A percentile compares a stretch with the other conserved stretches of the same genome.
Evolutionary conservation across 1,140 invertebrate genomes (phyloP).

Genomic region (Cydia fagiglandana): DNA sequence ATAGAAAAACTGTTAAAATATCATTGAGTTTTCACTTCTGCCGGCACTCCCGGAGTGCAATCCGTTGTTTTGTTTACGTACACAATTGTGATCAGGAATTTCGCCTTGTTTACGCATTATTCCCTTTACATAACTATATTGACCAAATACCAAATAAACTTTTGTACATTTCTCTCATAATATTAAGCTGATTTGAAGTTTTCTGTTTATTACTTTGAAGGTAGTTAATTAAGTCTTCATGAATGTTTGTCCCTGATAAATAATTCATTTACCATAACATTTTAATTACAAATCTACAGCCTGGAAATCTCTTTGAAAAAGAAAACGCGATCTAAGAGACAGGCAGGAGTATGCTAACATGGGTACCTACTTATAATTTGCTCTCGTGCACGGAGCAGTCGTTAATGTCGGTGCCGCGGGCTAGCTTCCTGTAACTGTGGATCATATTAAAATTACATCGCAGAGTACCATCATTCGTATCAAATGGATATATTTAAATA

Average conservation of each 20-base stretch:
- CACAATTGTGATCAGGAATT: too few species aligned
- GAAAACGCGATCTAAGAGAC: not conserved
- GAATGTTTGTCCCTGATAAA: not conserved
- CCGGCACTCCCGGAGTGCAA: too few species aligned
- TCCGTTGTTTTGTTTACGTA: too few species aligned
- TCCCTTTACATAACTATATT: too few species aligned
- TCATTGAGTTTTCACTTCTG: too few species aligned
- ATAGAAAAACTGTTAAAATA: too few species aligned
- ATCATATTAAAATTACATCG: not conserved
- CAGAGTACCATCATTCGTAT: not conserved
- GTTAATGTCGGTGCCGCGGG: constrained; percentile 21
- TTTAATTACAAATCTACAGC: not conserved
- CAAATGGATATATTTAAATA: not conserved
- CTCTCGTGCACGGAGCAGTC: not conserved
- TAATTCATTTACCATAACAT: not conserved
- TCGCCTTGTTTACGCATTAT: too few species aligned
- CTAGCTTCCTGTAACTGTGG: constrained; percentile 2
- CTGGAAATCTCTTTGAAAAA: not conserved
- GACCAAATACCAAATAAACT: too few species aligned
- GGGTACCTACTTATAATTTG: not conserved
- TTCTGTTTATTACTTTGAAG: too few species aligned
- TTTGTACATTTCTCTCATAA: too few species aligned
- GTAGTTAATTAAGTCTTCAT: not conserved
- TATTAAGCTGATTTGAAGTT: too few species aligned
- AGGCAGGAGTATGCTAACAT: constrained; percentile 17